Conservation (phyloP, 1,140 invertebrate genomes). For the Pogonomyrmex californicus region DNA sequence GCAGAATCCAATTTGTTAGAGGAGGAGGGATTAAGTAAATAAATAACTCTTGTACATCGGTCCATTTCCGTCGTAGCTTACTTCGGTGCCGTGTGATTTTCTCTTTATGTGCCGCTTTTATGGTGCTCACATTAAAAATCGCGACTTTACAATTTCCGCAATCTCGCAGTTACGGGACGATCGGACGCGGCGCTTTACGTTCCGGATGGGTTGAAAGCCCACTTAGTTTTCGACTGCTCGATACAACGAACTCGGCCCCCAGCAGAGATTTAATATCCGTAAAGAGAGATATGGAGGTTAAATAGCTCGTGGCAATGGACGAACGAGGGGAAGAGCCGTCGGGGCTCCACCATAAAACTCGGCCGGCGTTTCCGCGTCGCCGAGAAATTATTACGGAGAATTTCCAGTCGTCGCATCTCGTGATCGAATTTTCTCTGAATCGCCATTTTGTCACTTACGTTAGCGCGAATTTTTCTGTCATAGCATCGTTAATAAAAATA, state of each 20-base stretch:
- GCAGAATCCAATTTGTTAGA: slow-evolving; percentile 21
- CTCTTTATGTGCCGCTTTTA: background rate
- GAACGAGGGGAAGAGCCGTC: background rate
- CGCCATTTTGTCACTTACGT: background rate
- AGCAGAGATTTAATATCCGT: slow-evolving; percentile 54
- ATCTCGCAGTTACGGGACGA: background rate
- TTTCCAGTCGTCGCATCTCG: slow-evolving; percentile 21
- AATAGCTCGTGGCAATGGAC: slow-evolving; percentile 46
- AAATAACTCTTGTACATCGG: background rate
- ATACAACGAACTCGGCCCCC: slow-evolving; percentile 30
- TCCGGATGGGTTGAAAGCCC: slow-evolving; percentile 40
- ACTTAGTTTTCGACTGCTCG: slow-evolving; percentile 55
- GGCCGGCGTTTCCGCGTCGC: slow-evolving; percentile 43
- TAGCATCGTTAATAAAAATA: background rate
- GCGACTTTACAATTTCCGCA: slow-evolving; percentile 44
- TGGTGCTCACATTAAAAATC: slow-evolving; percentile 29
- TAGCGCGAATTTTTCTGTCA: background rate
- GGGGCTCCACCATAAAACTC: slow-evolving; percentile 33
- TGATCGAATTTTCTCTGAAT: background rate
- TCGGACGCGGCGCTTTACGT: slow-evolving; percentile 38
- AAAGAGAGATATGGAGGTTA: slow-evolving; percentile 53
- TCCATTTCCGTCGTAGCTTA: background rate
- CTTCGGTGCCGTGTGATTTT: background rate
- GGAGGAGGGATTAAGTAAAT: background rate
- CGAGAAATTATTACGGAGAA: slow-evolving; percentile 49